These are phyloP conservation scores for Dioctria rufipes DNA, from an alignment of 2,888 invertebrate species.

Conservation along the genomic window DNA sequence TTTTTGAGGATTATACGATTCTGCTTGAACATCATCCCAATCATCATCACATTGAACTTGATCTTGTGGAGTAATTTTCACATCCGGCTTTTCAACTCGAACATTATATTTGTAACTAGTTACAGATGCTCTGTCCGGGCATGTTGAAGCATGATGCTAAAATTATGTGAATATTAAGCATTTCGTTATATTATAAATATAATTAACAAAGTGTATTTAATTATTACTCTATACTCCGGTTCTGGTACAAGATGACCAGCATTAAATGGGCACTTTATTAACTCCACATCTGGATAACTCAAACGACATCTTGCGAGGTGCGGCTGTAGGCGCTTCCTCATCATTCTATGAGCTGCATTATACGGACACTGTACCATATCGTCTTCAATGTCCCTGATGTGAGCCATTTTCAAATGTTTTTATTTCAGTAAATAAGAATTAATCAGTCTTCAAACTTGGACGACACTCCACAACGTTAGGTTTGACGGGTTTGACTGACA, in stretches of 20 bases:
- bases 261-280: constrained; percentile 75
- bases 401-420: constrained; percentile 18
- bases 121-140: constrained; percentile 29
- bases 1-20: constrained; percentile 47
- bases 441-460: too few species aligned
- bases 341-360: constrained; percentile 73
- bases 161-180: not conserved
- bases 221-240: constrained; percentile 73
- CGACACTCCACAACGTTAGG: too few species aligned
- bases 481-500: too few species aligned
- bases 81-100: not conserved
- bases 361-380: constrained; percentile 75
- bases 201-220: not conserved
- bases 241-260: constrained; percentile 73
- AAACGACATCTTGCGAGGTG: constrained; percentile 76
- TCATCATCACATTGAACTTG: constrained; percentile 42
- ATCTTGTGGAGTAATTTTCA: constrained; percentile 23
- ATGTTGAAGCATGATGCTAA: constrained; percentile 33
- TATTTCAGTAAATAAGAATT: not conserved
- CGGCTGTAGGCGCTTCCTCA: constrained; percentile 73
- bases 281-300: constrained; percentile 71
- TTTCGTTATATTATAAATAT: not conserved
- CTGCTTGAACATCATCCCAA: constrained; percentile 41
- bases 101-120: constrained; percentile 43
- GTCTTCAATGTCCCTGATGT: not conserved